Evolutionary conservation across 2,113 vertebrate genomes (phyloP).

Genomic region (Taurulus bubalis): DNA sequence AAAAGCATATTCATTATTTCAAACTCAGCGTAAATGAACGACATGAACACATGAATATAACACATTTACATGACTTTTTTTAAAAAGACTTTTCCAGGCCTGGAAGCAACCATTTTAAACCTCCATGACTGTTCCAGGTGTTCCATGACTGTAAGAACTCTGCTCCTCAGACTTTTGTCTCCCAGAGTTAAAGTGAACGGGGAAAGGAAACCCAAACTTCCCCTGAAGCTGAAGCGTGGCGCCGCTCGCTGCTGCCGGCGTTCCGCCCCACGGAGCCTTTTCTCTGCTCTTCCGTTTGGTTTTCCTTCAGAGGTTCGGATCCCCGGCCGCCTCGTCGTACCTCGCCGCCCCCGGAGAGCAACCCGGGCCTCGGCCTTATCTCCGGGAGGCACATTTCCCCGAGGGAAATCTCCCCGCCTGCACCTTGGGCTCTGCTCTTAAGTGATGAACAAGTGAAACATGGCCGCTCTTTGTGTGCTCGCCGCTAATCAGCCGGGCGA

Average conservation of each 20-base stretch:
- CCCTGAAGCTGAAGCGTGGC: slow-evolving; percentile 49
- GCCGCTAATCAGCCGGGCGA: slow-evolving; percentile 73
- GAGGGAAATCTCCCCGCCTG: slow-evolving; percentile 75
- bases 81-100: too few species aligned
- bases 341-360: slow-evolving; percentile 73
- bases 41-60: too few species aligned
- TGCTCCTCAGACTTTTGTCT: too few species aligned
- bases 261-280: slow-evolving; percentile 75
- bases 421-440: slow-evolving; percentile 78
- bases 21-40: too few species aligned
- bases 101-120: too few species aligned
- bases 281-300: slow-evolving; percentile 71
- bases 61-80: too few species aligned
- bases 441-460: slow-evolving; percentile 79
- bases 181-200: slow-evolving; percentile 61
- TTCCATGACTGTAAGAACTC: too few species aligned
- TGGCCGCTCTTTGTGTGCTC: slow-evolving; percentile 73
- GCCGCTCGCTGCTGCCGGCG: slow-evolving; percentile 56
- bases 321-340: slow-evolving; percentile 55
- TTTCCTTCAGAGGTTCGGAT: slow-evolving; percentile 75
- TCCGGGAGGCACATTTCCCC: slow-evolving; percentile 73
- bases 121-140: too few species aligned
- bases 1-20: too few species aligned
- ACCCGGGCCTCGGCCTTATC: slow-evolving; percentile 72
- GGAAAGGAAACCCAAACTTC: slow-evolving; percentile 60